These are phyloP conservation scores for Hippolais icterina DNA, from an alignment of 2,113 vertebrate genomes.

Conservation along the genomic window DNA sequence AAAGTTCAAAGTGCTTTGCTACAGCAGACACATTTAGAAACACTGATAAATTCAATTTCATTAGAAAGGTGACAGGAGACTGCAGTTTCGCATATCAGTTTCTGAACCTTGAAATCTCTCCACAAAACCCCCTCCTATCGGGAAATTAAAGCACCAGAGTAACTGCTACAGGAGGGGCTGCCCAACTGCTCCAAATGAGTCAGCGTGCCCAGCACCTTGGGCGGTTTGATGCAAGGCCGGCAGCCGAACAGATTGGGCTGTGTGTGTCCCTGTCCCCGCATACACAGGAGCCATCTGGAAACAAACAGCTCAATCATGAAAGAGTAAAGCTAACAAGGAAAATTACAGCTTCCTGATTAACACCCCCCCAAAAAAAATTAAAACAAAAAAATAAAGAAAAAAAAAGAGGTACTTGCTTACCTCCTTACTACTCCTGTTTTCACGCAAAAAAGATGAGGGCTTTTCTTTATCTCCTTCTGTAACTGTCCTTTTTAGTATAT, in stretches of 20 bases:
- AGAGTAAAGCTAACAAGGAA: not conserved
- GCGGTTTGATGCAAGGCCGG: not conserved
- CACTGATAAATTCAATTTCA: not conserved
- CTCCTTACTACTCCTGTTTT: not conserved
- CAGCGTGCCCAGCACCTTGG: not conserved
- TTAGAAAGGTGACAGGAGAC: not conserved
- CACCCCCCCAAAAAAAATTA: rapidly evolving
- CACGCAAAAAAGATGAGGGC: not conserved
- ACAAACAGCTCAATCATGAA: conserved; percentile 56
- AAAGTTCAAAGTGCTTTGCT: not conserved
- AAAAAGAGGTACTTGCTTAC: not conserved
- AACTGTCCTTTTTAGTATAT: not conserved
- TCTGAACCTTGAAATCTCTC: not conserved
- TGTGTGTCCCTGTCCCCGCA: not conserved
- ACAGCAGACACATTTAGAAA: not conserved
- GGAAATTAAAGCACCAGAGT: not conserved
- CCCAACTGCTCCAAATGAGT: not conserved
- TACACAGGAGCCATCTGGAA: conserved; percentile 38
- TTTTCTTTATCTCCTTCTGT: not conserved
- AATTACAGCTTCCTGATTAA: not conserved
- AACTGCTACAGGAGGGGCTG: not conserved
- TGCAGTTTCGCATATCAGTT: not conserved
- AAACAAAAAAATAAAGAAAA: not conserved
- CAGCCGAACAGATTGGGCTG: conserved; percentile 31
- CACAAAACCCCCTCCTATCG: not conserved